A percentile compares a stretch with the other conserved stretches of the same genome.
These are phyloP conservation scores for Tetramorium alpestre DNA, from an alignment of 1,140 invertebrate species.

Conservation along the genomic window DNA sequence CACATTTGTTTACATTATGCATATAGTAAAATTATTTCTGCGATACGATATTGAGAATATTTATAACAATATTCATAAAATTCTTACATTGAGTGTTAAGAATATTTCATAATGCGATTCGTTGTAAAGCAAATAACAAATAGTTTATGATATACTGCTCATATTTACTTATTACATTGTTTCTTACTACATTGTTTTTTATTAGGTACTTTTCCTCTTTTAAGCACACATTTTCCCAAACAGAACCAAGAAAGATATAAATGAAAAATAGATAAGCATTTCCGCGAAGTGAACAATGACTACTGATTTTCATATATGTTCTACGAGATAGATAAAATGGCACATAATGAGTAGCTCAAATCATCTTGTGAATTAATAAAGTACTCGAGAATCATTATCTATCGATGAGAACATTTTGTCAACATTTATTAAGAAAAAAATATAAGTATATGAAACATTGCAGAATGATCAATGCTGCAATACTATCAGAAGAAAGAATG, in stretches of 20 bases:
- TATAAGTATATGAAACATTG: background rate
- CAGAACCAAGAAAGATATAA: background rate
- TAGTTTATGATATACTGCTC: background rate
- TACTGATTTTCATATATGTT: slow-evolving; percentile 5
- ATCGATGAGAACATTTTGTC: background rate
- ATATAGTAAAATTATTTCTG: background rate
- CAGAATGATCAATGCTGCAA: background rate
- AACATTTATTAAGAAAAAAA: too few species aligned
- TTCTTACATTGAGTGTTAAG: slow-evolving; percentile 34
- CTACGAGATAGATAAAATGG: slow-evolving; percentile 17
- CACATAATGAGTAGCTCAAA: background rate
- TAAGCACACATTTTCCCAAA: background rate
- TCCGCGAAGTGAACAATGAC: background rate
- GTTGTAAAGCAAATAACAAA: slow-evolving; percentile 10
- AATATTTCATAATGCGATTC: slow-evolving; percentile 14
- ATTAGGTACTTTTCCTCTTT: background rate
- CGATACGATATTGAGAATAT: background rate
- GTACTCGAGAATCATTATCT: background rate
- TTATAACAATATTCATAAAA: slow-evolving; percentile 43
- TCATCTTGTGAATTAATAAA: background rate
- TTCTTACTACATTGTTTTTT: background rate
- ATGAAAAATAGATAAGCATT: slow-evolving; percentile 35
- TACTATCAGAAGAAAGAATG: background rate
- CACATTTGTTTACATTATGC: background rate
- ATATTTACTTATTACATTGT: background rate